A percentile compares a stretch with the other conserved stretches of the same genome.
Conservation (phyloP, 2,888 invertebrate species). For the Molanna angustata region DNA sequence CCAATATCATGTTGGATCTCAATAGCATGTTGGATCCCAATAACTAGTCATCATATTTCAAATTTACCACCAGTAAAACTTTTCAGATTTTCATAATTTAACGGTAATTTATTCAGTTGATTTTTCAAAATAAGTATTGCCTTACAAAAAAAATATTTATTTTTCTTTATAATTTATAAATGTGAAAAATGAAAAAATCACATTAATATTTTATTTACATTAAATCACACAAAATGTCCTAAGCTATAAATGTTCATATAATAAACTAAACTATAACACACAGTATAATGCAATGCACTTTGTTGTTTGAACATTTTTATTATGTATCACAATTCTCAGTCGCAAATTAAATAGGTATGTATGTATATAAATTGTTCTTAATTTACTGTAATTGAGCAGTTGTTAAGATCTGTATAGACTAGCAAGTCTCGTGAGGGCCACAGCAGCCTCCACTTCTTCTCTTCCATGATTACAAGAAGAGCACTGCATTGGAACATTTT, state of each 20-base stretch:
- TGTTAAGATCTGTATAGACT: slow-evolving; percentile 39
- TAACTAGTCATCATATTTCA: too few species aligned
- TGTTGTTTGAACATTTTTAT: background rate
- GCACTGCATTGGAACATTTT: slow-evolving; percentile 9
- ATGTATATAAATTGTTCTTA: slow-evolving; percentile 24
- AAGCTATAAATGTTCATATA: background rate
- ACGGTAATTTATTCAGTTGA: too few species aligned
- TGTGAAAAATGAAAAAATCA: slow-evolving; percentile 4
- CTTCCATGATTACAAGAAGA: slow-evolving; percentile 54
- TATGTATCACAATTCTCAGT: slow-evolving; percentile 35
- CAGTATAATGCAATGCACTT: slow-evolving; percentile 6
- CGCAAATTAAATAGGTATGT: slow-evolving; percentile 22
- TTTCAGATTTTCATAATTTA: too few species aligned
- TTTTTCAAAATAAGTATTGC: too few species aligned
- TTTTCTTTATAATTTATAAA: background rate
- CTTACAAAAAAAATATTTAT: background rate
- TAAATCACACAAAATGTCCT: slow-evolving; percentile 14
- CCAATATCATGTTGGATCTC: too few species aligned
- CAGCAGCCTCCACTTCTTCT: slow-evolving; percentile 74
- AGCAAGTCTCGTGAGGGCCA: slow-evolving; percentile 68
- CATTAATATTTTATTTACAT: slow-evolving; percentile 7
- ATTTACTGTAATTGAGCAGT: slow-evolving; percentile 26
- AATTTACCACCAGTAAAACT: too few species aligned
- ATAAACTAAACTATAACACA: slow-evolving; percentile 26
- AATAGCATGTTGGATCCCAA: too few species aligned